Base-by-base conservation (phyloP, 2,113 vertebrate species). In the Anolis carolinensis region DNA sequence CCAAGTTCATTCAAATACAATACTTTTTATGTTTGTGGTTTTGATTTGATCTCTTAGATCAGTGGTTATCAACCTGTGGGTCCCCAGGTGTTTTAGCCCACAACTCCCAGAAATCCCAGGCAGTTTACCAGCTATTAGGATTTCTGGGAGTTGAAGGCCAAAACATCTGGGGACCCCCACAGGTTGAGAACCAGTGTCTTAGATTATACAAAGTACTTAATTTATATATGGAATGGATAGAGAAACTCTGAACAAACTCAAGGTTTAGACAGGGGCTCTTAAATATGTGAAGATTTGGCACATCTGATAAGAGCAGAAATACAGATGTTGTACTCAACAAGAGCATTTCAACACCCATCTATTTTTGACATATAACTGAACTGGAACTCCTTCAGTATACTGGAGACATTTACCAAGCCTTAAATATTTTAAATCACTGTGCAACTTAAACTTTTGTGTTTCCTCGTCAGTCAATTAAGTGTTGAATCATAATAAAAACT, bases 391-490 rank as follows among this genome's bases (percentile, higher is more conserved):
- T 62, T 62, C 7, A 10, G 16, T 80, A 34, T 50, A 73, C 7
- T 21, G 68, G 14, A 81, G 63, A 80, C 83, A 81, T 88, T 74
- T 75, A 8, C 48, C 14, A 81, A 55, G 3, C 73, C 65, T 52
- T 13, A 62, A 18, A 8, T 27, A 25, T 27, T 62, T 86, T 18
- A 86, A 79, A 71, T 50, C 81, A 50, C 71, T 63, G 25, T 27
- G 23, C 44, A 93, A 52, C 65, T 89, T 77, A 83, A 87, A 62
- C 7, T 87, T 87, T 55, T 13, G 16, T 50, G 84, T 91, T 87
- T 82, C 81, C n/a, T 81, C 52, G 84, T 50, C 59, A 86, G 83
- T n/a, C 27, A 71, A 90, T 44, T 44, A 44, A 44, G 2, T 91
- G 44, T 32, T 48, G 9, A 0, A 87, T 72, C 25, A 72, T n/a